Conservation (phyloP, 2,797 vertebrate genomes). For the Sparidentex hasta region DNA sequence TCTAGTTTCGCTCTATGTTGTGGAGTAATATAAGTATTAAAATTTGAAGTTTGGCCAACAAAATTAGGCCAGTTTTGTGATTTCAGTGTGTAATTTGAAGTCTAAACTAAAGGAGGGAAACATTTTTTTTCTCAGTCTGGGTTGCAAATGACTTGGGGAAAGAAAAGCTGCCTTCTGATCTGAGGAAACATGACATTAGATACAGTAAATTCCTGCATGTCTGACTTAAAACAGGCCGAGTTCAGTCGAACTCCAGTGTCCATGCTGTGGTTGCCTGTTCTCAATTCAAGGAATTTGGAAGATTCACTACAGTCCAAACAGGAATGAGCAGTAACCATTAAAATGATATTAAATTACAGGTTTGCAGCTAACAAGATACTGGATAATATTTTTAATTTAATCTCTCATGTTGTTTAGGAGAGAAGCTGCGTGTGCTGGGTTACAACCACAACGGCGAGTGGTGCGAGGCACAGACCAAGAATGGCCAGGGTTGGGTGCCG, state of each 20-base stretch:
- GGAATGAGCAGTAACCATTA: conserved; percentile 7
- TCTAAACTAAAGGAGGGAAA: conserved; percentile 1
- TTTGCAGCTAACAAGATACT: background rate
- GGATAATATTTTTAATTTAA: background rate
- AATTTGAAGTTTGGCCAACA: background rate
- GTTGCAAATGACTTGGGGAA: conserved; percentile 37
- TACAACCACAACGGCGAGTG: conserved; percentile 99
- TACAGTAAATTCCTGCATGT: conserved; percentile 46
- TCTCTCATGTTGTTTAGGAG: conserved; percentile 82
- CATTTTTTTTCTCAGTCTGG: background rate
- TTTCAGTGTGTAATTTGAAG: background rate
- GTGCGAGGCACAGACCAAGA: conserved; percentile 98
- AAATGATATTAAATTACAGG: background rate
- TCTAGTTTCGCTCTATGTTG: background rate
- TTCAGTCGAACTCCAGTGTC: conserved; percentile 1
- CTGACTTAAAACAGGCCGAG: conserved; percentile 41
- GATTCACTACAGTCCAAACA: conserved; percentile 1
- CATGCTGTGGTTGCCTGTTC: background rate
- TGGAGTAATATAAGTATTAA: background rate
- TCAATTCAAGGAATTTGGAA: conserved; percentile 4
- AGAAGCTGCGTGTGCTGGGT: conserved; percentile 96
- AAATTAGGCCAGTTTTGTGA: background rate
- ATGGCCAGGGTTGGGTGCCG: conserved; percentile 99
- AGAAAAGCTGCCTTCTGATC: conserved; percentile 36
- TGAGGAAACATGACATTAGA: conserved; percentile 54